Base-by-base conservation (phyloP, 2,888 invertebrate genomes). In the Agrypnus murinus region DNA sequence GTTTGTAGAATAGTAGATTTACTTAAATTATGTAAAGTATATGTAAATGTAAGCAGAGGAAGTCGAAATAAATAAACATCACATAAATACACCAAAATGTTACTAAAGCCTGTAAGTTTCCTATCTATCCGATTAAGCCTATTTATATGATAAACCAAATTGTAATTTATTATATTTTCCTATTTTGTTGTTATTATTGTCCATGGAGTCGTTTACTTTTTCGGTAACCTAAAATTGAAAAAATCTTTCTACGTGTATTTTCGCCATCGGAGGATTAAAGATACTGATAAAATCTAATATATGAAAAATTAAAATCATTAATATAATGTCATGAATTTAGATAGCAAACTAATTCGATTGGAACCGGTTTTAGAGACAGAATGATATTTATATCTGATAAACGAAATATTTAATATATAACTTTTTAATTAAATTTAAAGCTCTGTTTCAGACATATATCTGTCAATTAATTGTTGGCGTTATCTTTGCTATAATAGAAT, bases 1-100 rank as follows among this genome's bases (percentile, higher is more conserved):
- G 43, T 43, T 8, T 43, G 43, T 43, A 15, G 43, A 43, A 43
- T 14, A 43, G 14, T 5, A 14, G 15, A 43, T 15, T 43, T 43
- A 14, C 12, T 15, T 15, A 43, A 43, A 43, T 15, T 14, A 15
- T 43, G 43, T 43, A 43, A 43, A 43, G 14, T 14, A 43, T 43
- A 43, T 43, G 43, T 15, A 43, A 43, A 43, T 43, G 8, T 43
- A 43, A 43, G 43, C 43, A 43, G 15, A 43, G 15, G 15, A 43
- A 43, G 15, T 43, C 43, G 1, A 43, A 43, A 43, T 43, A 43
- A 43, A 43, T 15, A 43, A 15, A 43, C 9, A 7, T 5, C 14
- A 14, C 43, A 43, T 43, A 43, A 43, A 14, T 15, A 40, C 12
- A 43, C 15, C 5, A 43, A 8, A 43, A 43, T 43, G 5, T 15